Conservation (phyloP, 2,888 invertebrate genomes). For the Torymus auratus region DNA sequence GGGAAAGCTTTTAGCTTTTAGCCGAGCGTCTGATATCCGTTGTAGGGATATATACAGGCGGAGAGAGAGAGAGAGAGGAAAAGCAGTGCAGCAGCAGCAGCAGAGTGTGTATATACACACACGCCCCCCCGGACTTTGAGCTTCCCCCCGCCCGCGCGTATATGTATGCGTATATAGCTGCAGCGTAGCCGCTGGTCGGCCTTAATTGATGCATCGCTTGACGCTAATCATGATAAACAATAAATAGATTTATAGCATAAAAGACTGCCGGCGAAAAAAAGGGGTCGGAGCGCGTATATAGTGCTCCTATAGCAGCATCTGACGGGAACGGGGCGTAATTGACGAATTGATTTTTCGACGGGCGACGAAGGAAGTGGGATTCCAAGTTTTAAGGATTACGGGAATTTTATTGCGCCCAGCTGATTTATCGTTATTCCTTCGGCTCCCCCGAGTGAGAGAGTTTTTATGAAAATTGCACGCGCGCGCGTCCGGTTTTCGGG, state of each 20-base stretch:
- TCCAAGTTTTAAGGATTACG: slow-evolving; percentile 34
- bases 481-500: too few species aligned
- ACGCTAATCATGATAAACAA: slow-evolving; percentile 71
- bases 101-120: background rate
- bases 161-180: background rate
- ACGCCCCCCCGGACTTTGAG: slow-evolving; percentile 36
- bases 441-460: background rate
- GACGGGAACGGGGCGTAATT: slow-evolving; percentile 20
- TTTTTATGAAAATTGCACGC: slow-evolving; percentile 19
- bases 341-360: slow-evolving; percentile 56
- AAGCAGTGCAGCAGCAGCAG: background rate
- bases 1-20: slow-evolving; percentile 75
- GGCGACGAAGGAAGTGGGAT: slow-evolving; percentile 10
- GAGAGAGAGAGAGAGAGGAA: background rate
- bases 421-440: slow-evolving; percentile 11
- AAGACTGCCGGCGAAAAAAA: slow-evolving; percentile 40
- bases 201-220: slow-evolving; percentile 71
- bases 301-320: too few species aligned
- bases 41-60: slow-evolving; percentile 43
- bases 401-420: slow-evolving; percentile 8
- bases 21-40: slow-evolving; percentile 72
- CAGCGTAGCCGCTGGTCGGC: slow-evolving; percentile 46
- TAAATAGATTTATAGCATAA: slow-evolving; percentile 67
- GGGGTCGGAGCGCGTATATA: background rate
- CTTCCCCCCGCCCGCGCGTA: background rate